Conservation (phyloP, 2,888 invertebrate species). For the Panzeria rudis region DNA sequence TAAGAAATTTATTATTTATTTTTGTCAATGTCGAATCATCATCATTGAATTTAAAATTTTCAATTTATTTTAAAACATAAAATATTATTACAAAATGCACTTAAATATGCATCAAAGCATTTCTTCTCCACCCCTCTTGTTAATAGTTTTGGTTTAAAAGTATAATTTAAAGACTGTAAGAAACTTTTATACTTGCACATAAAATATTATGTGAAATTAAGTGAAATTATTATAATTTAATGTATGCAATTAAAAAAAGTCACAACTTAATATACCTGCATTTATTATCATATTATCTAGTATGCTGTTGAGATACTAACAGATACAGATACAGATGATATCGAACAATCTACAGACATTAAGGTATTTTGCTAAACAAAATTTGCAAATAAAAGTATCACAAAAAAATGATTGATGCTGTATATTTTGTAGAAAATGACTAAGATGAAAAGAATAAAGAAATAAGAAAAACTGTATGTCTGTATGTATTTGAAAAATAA, state of each 20-base stretch:
- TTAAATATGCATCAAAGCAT: neutral
- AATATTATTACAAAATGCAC: slow-evolving; percentile 15
- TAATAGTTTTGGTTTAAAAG: neutral
- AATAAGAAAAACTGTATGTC: neutral
- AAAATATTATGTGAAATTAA: slow-evolving; percentile 18
- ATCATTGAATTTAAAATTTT: neutral
- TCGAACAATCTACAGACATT: neutral
- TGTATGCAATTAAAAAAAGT: neutral
- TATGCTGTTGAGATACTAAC: neutral
- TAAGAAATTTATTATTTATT: too few species aligned
- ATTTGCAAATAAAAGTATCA: neutral
- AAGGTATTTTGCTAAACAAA: neutral
- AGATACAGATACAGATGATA: neutral
- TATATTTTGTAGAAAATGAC: slow-evolving; percentile 31
- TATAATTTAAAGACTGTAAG: neutral
- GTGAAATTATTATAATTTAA: neutral
- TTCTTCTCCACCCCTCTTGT: neutral
- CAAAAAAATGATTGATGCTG: slow-evolving; percentile 36
- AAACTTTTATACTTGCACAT: neutral
- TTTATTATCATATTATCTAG: neutral
- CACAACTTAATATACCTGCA: neutral
- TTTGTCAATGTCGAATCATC: neutral
- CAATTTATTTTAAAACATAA: neutral
- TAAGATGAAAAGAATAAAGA: slow-evolving; percentile 15
- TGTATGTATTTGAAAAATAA: neutral